These are phyloP conservation scores for Phacellophora camtschatica DNA, from an alignment of 30 jellyfish, hydroid and myxozoan species.

Conservation along the genomic window DNA sequence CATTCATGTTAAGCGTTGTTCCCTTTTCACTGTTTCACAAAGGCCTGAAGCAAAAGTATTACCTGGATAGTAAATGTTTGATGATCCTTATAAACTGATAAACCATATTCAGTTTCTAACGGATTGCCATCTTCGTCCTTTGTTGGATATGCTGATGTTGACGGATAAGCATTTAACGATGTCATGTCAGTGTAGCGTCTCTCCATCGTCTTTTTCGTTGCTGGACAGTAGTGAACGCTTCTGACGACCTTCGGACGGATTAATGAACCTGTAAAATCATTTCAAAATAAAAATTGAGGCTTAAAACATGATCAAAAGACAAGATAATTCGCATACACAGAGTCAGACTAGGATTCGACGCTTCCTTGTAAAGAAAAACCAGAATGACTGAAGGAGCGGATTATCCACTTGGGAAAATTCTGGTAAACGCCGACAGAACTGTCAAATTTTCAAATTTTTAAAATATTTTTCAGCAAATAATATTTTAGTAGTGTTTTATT, in stretches of 20 bases:
- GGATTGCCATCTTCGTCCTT: slow-evolving; percentile 98
- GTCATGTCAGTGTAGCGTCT: slow-evolving; percentile 97
- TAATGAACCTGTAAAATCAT: slow-evolving; percentile 64
- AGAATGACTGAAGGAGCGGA: too few species aligned
- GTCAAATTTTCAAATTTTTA: too few species aligned
- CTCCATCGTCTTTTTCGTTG: slow-evolving; percentile 86
- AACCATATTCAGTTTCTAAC: slow-evolving; percentile 97
- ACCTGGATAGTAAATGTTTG: slow-evolving; percentile 98
- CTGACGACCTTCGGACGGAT: slow-evolving; percentile 93
- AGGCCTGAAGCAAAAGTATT: too few species aligned
- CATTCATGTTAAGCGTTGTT: too few species aligned
- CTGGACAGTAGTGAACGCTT: slow-evolving; percentile 98
- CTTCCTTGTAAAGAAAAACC: too few species aligned
- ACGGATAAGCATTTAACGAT: slow-evolving; percentile 93
- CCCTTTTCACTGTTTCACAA: too few species aligned
- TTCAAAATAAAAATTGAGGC: neutral
- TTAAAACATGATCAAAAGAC: neutral
- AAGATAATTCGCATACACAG: too few species aligned
- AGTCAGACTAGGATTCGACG: too few species aligned
- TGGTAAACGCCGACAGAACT: too few species aligned
- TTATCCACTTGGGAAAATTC: too few species aligned
- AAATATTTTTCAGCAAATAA: too few species aligned
- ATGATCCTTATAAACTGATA: slow-evolving; percentile 92
- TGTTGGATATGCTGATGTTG: slow-evolving; percentile 94
- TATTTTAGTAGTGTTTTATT: too few species aligned